These are phyloP conservation scores for Eupithecia pulchellata DNA, from an alignment of 2,888 invertebrate species.

Conservation along the genomic window DNA sequence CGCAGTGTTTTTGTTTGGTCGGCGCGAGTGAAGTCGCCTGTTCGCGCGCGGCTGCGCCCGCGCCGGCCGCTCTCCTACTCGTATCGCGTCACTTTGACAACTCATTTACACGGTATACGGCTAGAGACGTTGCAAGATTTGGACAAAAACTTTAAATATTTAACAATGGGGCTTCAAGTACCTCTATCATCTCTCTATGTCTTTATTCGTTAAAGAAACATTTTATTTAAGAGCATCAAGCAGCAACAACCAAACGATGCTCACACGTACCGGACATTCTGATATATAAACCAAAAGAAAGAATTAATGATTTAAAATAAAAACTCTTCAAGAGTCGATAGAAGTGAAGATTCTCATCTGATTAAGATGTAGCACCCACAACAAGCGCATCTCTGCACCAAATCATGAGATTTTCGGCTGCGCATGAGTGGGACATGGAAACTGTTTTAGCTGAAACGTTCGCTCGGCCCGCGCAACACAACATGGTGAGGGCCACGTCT, in stretches of 20 bases:
- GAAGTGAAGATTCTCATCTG: neutral
- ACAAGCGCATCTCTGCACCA: conserved; percentile 25
- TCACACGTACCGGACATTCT: neutral
- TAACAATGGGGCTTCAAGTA: neutral
- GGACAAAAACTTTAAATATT: neutral
- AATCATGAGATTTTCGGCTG: conserved; percentile 42
- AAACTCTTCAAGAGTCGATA: neutral
- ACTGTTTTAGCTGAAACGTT: conserved; percentile 58
- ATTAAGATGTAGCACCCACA: conserved; percentile 17
- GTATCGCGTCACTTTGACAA: conserved; percentile 44
- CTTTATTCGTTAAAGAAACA: neutral
- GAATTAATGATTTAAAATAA: neutral
- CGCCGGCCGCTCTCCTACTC: conserved; percentile 34
- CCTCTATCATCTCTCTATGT: neutral
- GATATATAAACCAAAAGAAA: neutral
- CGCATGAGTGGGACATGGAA: conserved; percentile 60
- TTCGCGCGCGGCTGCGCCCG: conserved; percentile 47
- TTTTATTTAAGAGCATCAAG: neutral
- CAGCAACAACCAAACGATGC: neutral
- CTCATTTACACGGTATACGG: conserved; percentile 35
- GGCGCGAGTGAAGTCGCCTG: conserved; percentile 41
- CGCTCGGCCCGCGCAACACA: neutral
- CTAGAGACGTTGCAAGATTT: conserved; percentile 25
- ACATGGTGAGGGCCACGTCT: neutral
- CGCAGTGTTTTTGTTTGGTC: conserved; percentile 24